Evolutionary conservation across 2,888 invertebrate genomes (phyloP).

Genomic region (Theodoxus fluviatilis): DNA sequence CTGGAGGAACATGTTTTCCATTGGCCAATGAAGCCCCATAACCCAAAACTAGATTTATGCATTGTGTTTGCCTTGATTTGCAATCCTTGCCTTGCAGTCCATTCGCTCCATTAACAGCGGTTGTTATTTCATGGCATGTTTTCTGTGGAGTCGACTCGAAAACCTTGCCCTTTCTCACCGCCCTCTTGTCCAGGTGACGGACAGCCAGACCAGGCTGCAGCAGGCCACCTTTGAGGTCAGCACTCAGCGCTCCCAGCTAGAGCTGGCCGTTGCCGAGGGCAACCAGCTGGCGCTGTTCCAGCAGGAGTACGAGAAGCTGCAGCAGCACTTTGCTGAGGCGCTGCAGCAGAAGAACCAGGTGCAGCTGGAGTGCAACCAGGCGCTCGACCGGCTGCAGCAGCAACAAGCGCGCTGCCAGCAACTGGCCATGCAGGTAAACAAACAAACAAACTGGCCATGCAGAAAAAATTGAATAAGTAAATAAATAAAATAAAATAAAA

Average conservation of each 20-base stretch:
- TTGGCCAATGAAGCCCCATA: too few relatives aligned
- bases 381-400: slow-evolving; percentile 46
- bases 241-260: slow-evolving; percentile 42
- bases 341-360: slow-evolving; percentile 51
- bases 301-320: slow-evolving; percentile 47
- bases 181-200: slow-evolving; percentile 25
- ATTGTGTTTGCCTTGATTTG: too few relatives aligned
- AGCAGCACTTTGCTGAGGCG: slow-evolving; percentile 48
- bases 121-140: too few relatives aligned
- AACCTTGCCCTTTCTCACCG: too few relatives aligned
- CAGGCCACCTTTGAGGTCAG: slow-evolving; percentile 49
- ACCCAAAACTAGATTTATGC: too few relatives aligned
- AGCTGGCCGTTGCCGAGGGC: slow-evolving; percentile 38
- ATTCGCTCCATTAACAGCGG: too few relatives aligned
- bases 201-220: slow-evolving; percentile 34
- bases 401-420: slow-evolving; percentile 55
- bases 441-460: slow-evolving; percentile 58
- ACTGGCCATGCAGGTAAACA: slow-evolving; percentile 56
- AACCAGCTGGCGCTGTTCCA: slow-evolving; percentile 40
- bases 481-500: too few relatives aligned
- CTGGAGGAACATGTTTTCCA: too few relatives aligned
- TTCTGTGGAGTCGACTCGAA: too few relatives aligned
- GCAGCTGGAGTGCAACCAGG: slow-evolving; percentile 46
- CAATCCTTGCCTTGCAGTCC: too few relatives aligned
- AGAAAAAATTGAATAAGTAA: too few relatives aligned